Evolutionary conservation across 2,888 invertebrate species (phyloP), one percentile per base, ranked within the genome.

Genomic region (Hemithea aestivaria): DNA sequence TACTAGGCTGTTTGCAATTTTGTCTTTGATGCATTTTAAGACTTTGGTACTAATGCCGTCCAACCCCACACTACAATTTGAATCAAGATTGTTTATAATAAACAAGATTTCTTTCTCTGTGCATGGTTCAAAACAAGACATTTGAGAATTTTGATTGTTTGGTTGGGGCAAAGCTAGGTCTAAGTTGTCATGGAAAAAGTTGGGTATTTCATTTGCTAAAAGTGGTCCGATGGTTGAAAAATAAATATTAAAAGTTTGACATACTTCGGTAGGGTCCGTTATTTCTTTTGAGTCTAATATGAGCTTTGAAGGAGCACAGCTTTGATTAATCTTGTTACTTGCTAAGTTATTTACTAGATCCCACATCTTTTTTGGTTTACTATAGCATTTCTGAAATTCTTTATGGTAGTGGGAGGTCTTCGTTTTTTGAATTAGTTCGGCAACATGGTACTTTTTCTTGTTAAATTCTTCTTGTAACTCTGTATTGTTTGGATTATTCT

Each of bases 361-460:
- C 54, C 56, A 57, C 27, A 52, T 29, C 32, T 47, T 55, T 23
- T 44, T 42, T 0, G 53, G 50, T 5, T 53, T 36, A 5, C 27
- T 37, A 1, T 23, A 21, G 10, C 38, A 39, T 1, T 45, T 35
- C 4, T 35, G 9, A 40, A 56, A 53, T 21, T 29, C 10, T 6
- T 39, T 44, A 2, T 29, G 10, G 21, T 47, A 50, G 23, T 50
- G 48, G 5, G 27, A 21, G 6, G 27, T 27, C 16, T 51, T 55
- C 0, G 33, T 24, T 8, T n/a, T 25, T 7, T 35, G 27, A 0
- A 45, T 50, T 1, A 25, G 6, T 6, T 11, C 31, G 2, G 21
- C 10, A 10, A 44, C 44, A 31, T 25, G 22, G 0, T 43, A 27
- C 39, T 32, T 36, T 35, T 46, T 22, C 6, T 30, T 24, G 0